Conservation (phyloP, 2,888 invertebrate species). For the Dryobota labecula region DNA sequence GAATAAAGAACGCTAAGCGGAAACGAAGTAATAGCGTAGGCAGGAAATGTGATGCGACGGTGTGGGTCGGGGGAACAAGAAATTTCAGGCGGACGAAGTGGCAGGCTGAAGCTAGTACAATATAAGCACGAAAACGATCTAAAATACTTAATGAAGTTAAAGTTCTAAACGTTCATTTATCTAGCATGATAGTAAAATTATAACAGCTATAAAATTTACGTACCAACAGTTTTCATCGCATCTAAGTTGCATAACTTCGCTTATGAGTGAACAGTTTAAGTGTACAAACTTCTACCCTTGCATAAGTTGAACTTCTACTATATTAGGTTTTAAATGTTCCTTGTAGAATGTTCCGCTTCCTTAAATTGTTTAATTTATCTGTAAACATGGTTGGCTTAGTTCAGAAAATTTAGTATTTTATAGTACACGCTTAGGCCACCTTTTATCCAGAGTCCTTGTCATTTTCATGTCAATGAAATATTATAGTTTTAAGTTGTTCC, state of each 20-base stretch:
- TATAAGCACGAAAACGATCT: neutral
- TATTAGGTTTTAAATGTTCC: conserved; percentile 35
- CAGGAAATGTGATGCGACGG: no score
- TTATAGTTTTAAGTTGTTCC: neutral
- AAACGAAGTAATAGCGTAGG: no score
- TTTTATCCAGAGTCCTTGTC: fast-evolving
- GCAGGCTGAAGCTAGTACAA: neutral
- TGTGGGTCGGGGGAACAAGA: no score
- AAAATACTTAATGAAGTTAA: neutral
- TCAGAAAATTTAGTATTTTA: neutral
- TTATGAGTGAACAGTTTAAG: conserved; percentile 51
- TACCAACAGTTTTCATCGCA: conserved; percentile 40
- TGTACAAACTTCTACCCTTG: conserved; percentile 31
- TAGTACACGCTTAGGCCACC: no score
- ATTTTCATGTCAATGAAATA: neutral
- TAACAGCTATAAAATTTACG: conserved; percentile 25
- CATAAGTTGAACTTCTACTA: conserved; percentile 22
- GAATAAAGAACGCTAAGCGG: no score
- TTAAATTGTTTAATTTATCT: conserved; percentile 5
- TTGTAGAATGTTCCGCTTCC: neutral
- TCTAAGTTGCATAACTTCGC: conserved; percentile 36
- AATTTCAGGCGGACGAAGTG: no score
- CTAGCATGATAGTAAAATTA: conserved; percentile 33
- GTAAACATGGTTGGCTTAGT: neutral
- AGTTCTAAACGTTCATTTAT: conserved; percentile 21